Conservation (phyloP, 2,888 invertebrate species). For the Mythimna albipuncta region DNA sequence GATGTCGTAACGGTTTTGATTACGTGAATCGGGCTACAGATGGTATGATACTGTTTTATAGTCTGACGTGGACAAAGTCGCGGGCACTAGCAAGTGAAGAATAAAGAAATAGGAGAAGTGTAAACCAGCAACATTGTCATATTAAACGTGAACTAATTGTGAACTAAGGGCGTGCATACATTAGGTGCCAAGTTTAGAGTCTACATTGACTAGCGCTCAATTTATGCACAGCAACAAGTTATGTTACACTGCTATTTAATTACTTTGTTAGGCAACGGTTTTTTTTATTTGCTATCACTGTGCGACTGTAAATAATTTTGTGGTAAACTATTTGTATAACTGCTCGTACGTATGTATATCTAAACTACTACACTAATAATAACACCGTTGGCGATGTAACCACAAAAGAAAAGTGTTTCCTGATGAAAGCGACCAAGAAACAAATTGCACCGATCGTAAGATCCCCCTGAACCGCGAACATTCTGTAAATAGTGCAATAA, state of each 20-base stretch:
- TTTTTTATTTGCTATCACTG: too few relatives aligned
- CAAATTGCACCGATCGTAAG: slow-evolving; percentile 46
- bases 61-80: not conserved
- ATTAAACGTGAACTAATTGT: slow-evolving; percentile 1
- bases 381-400: not conserved
- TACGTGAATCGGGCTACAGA: too few relatives aligned
- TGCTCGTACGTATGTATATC: too few relatives aligned
- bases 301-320: too few relatives aligned
- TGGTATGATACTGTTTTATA: too few relatives aligned
- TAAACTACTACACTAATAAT: too few relatives aligned
- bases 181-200: slow-evolving; percentile 13
- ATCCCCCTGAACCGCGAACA: slow-evolving; percentile 30
- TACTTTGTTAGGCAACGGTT: too few relatives aligned
- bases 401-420: slow-evolving; percentile 25
- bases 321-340: too few relatives aligned
- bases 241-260: not conserved
- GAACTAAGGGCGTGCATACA: slow-evolving; percentile 12
- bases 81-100: not conserved
- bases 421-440: slow-evolving; percentile 34
- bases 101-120: not conserved
- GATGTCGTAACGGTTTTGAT: too few relatives aligned
- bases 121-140: not conserved
- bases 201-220: slow-evolving; percentile 19
- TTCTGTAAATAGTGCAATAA: slow-evolving; percentile 65
- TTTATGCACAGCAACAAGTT: slow-evolving; percentile 1